Percentiles rank a stretch among this genome's conserved stretches.
These are phyloP conservation scores for Neria commutata DNA, from an alignment of 2,888 invertebrate species.

Conservation along the genomic window DNA sequence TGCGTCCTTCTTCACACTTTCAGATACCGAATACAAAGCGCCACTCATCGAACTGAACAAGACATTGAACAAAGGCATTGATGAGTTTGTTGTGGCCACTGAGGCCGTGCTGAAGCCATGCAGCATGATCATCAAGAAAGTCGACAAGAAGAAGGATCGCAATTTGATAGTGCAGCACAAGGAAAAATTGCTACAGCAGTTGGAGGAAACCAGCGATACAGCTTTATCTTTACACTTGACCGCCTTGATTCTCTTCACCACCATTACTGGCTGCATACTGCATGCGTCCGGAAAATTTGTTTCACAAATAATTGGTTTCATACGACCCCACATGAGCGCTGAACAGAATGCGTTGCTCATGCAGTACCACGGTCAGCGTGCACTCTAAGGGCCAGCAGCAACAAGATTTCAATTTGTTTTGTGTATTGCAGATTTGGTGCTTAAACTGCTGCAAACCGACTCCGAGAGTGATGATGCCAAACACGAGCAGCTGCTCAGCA, in stretches of 20 bases:
- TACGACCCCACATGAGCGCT: constrained; percentile 72
- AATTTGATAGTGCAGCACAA: constrained; percentile 78
- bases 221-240: constrained; percentile 80
- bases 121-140: constrained; percentile 83
- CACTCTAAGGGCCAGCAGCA: too few relatives aligned
- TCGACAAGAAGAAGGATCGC: constrained; percentile 88
- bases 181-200: constrained; percentile 79
- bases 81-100: constrained; percentile 78
- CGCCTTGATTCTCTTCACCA: constrained; percentile 79
- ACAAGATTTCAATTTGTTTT: constrained; percentile 30
- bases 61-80: constrained; percentile 72
- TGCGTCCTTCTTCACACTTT: constrained; percentile 31
- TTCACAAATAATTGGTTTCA: constrained; percentile 75
- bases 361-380: constrained; percentile 76
- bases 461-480: constrained; percentile 64
- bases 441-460: constrained; percentile 67
- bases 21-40: constrained; percentile 72
- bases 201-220: constrained; percentile 76
- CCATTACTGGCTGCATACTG: constrained; percentile 79
- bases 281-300: constrained; percentile 96
- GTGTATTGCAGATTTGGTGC: constrained; percentile 72
- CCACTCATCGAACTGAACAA: constrained; percentile 73
- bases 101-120: constrained; percentile 75
- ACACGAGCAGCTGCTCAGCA: constrained; percentile 53
- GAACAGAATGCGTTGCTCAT: constrained; percentile 71